Evolutionary conservation across 1,140 invertebrate species (phyloP), one percentile per base, ranked within the genome.

Genomic region (Drosophila nasuta): DNA sequence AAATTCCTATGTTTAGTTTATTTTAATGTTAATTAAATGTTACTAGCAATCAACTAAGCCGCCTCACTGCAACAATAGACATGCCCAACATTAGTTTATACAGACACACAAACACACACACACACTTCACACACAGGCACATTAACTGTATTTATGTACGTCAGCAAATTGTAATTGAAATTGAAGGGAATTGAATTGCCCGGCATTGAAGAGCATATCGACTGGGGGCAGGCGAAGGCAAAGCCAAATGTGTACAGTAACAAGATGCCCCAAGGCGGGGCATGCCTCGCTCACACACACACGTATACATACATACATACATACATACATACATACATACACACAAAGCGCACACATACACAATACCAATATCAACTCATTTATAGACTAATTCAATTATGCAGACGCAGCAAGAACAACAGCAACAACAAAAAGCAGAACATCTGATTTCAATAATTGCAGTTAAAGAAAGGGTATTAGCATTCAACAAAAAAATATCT

Each of bases 321-420:
- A 48, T 10, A 20, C 17, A 25, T 25, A 45, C 41, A 25, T 41
- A 45, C 41, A 25, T 41, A 45, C 41, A 62, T n/a, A 33, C 8
- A 62, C 13, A 45, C 28, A 25, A 25, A 25, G 30, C 13, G 38
- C 8, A 43, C 2, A 54, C 17, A 45, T 8, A 45, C 33, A 69
- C 13, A 30, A 69, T 7, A 60, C 56, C 46, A 57, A 70, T 63
- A 46, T 48, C 41, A 57, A 46, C 68, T 79, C 59, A 69, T 74
- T 76, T 77, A 75, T 82, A 78, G 79, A 60, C 58, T 81, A 81
- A 81, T 81, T 81, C 66, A 75, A 79, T 67, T 77, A 66, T 81
- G 79, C 79, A 64, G 52, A 60, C 51, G 43, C 13, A 20, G 13
- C 46, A 67, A 41, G 8, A 56, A 46, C 35, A 45, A 41, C 43